phyloP scores from a whole-genome alignment of 2,113 vertebrate species.

The Hystrix brachyura region DNA sequence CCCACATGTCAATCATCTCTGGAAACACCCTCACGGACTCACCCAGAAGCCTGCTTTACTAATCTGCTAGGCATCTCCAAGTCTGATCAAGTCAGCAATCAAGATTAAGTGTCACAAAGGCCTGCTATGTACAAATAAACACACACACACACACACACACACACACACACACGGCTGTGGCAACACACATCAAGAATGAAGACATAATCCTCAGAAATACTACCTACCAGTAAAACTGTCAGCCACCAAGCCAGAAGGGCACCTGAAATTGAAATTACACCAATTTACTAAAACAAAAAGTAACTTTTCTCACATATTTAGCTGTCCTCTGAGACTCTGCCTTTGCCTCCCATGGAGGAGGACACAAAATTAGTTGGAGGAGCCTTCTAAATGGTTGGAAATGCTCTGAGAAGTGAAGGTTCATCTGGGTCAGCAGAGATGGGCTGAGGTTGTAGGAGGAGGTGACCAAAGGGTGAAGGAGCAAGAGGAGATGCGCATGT shows the following conservation, averaged over 20 bases:
- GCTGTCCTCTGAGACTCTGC: not conserved
- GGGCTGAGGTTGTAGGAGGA: not conserved
- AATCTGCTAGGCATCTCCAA: not conserved
- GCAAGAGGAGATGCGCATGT: fast-evolving
- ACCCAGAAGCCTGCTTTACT: not conserved
- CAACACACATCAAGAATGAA: not conserved
- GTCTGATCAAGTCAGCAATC: not conserved
- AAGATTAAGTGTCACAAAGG: not conserved
- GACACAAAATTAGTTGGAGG: not conserved
- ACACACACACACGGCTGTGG: not conserved
- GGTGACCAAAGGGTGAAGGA: fast-evolving
- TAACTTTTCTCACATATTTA: not conserved
- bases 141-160: not conserved
- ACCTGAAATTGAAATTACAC: not conserved
- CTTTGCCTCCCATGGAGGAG: not conserved
- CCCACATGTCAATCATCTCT: not conserved
- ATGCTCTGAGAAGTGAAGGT: not conserved
- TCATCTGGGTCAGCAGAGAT: not conserved
- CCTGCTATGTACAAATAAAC: not conserved
- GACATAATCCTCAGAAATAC: not conserved
- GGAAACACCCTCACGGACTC: not conserved
- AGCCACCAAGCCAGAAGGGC: not conserved
- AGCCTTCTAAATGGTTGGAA: not conserved
- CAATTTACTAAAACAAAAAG: not conserved
- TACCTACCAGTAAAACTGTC: not conserved